Base-by-base conservation (phyloP, 1,140 invertebrate genomes). In the Micrasema longulum region DNA sequence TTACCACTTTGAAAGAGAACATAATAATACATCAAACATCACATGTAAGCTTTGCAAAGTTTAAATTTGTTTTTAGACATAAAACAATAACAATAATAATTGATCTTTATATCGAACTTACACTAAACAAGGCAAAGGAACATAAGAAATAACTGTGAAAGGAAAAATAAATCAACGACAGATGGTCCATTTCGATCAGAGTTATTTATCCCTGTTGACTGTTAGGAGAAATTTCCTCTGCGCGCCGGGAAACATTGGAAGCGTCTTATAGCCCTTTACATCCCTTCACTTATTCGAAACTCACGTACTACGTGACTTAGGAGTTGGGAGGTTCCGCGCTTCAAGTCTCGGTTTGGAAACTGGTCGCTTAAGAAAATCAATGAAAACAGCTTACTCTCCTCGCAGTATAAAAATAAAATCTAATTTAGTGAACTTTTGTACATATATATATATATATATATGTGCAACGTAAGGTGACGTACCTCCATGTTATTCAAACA, bases 11-110 rank as follows among this genome's bases (percentile, higher is more conserved):
- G 47, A 71, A 72, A 63, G 62, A 69, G 72, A 75, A 72, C 69
- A 53, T 75, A 72, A 72, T 72, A 65, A 65, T 75, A 75, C 74
- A 75, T 75, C 69, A 75, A 75, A 75, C 74, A 75, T 75, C 74
- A 75, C 74, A 75, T 69, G 71, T 69, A 75, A 72, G 69, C 70
- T 75, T 75, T 72, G 69, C 57, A 75, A 75, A 72, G 66, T 71
- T 75, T 69, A 71, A 47, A 64, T 62, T 60, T 70, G 20, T 70
- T 72, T 57, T 62, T 20, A 23, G 18, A 18, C 18, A 60, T 69
- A 72, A 64, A 74, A 74, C 69, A 69, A 74, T 69, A 75, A 75
- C 74, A 75, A 75, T 60, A 75, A 65, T 72, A 64, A 64, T 64
- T 64, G 60, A 45, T 72, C 74, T 69, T 48, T 36, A 57, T 65